Evolutionary conservation across 2,113 vertebrate genomes (phyloP), one percentile per base, ranked within the genome.

Genomic region (Neofelis nebulosa): DNA sequence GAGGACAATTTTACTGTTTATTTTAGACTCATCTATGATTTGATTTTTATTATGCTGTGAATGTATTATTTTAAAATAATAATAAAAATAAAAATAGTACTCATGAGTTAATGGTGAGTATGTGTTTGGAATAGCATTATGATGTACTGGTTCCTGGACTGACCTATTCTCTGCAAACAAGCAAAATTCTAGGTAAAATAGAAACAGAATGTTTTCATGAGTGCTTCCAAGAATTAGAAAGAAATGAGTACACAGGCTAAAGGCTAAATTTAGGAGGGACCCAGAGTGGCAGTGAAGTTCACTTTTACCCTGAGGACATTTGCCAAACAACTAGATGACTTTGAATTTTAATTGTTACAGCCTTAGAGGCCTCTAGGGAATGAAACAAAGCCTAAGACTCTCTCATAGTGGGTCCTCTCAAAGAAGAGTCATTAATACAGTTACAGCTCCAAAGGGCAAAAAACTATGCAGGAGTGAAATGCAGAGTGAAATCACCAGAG

Each of bases 21-120:
- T 79, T 89, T 84, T 95, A 41, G 65, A 81, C 13, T 86, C 63
- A 1, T 69, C 29, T 65, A 4, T 96, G 63, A 89, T 71, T 96
- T 92, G 19, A 92, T 19, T 91, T 96, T 92, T 85, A 84, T 57
- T 88, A 61, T 85, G 7, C 73, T 73, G 19, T 94, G 71, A 83
- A 81, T 29, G 41, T 80, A 71, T 48, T 71, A 78, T 89, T 89
- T 97, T 73, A 65, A 96, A 87, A 93, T 76, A 81, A 80, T 89
- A 84, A 71, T 63, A 81, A 80, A 92, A 84, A 71, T 63, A 29
- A 68, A 93, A 84, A 41, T 80, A 61, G 73, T 74, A 41, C 33
- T 81, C 45, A 27, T 68, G 69, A 69, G 63, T 89, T 83, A 84
- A 85, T 83, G 31, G n/a, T 61, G 50, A 83, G 8, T 87, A 69